Percentiles rank a stretch among this genome's conserved stretches.
phyloP scores from a whole-genome alignment of 2,888 invertebrate species.

The Lamellibrachia columna region DNA sequence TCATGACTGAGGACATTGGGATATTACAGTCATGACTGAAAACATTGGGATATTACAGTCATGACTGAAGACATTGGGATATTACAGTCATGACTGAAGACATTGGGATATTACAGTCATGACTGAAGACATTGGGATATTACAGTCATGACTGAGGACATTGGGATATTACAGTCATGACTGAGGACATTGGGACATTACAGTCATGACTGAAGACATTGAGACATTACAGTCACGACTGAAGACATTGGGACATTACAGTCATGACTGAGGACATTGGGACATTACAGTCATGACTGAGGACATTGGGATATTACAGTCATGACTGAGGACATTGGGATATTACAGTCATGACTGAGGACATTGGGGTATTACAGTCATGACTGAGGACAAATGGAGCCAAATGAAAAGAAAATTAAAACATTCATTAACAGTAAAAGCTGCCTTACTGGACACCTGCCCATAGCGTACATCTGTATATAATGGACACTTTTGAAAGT shows the following conservation, averaged over 20 bases:
- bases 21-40: not conserved
- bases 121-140: not conserved
- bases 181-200: not conserved
- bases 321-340: not conserved
- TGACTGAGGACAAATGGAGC: too few species aligned
- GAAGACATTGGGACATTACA: not conserved
- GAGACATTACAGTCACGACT: not conserved
- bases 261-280: not conserved
- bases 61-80: not conserved
- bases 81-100: not conserved
- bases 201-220: not conserved
- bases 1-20: not conserved
- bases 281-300: not conserved
- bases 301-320: not conserved
- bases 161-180: not conserved
- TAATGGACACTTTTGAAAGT: too few species aligned
- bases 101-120: not conserved
- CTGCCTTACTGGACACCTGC: too few species aligned
- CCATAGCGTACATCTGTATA: too few species aligned
- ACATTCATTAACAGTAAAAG: too few species aligned
- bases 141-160: not conserved
- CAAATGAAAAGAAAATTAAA: too few species aligned
- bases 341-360: not conserved
- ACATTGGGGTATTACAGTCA: not conserved
- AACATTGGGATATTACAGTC: not conserved